Evolutionary conservation across 2,888 invertebrate genomes (phyloP).

Genomic region (Palloptera scutellata): DNA sequence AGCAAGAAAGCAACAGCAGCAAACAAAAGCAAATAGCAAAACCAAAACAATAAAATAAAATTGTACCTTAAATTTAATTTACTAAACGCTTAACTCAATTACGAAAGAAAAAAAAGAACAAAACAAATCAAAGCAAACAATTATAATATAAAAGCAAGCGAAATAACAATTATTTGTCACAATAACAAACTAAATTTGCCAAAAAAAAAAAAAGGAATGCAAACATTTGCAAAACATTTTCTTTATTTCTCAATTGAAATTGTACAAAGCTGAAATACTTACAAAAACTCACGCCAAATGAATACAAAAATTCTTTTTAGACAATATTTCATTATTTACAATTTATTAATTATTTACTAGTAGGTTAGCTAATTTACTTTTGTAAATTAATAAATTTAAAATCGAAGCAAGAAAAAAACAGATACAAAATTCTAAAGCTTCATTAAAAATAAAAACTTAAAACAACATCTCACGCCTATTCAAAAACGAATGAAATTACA

Average conservation of each 20-base stretch:
- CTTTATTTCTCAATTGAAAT: no score
- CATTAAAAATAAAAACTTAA: not conserved
- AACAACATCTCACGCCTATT: not conserved
- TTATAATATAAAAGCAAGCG: not conserved
- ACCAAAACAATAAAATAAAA: constrained; percentile 32
- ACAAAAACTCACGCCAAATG: constrained; percentile 17
- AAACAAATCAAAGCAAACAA: constrained; percentile 12
- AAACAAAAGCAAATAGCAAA: constrained; percentile 21
- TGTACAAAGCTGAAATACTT: constrained; percentile 22
- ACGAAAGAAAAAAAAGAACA: constrained; percentile 5
- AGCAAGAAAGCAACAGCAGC: constrained; percentile 26
- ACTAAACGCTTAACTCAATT: not conserved
- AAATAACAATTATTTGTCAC: not conserved
- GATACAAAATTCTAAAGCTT: constrained; percentile 2
- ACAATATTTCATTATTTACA: constrained; percentile 17
- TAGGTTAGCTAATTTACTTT: constrained; percentile 26
- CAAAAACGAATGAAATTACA: constrained; percentile 1
- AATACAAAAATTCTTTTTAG: not conserved
- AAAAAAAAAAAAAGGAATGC: constrained; percentile 19
- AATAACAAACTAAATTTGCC: constrained; percentile 16
- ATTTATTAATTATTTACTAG: constrained; percentile 11
- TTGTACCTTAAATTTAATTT: constrained; percentile 46
- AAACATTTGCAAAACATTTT: constrained; percentile 7
- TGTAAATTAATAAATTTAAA: not conserved
- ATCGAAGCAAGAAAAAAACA: constrained; percentile 9